phyloP scores from a whole-genome alignment of 2,113 vertebrate species.

The Spheniscus mendiculus region DNA sequence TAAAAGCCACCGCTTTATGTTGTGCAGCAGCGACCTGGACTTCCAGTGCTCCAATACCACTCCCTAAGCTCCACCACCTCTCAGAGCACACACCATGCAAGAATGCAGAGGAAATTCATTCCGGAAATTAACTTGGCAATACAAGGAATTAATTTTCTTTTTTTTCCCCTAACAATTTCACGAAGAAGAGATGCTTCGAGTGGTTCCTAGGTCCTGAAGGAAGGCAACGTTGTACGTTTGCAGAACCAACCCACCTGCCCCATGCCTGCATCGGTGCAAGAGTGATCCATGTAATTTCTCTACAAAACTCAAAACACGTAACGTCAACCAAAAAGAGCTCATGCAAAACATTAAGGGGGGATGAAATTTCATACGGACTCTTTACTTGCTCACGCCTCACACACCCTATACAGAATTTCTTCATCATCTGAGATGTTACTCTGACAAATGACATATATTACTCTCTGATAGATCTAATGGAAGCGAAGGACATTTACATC shows the following conservation, averaged over 20 bases:
- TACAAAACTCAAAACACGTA: neutral
- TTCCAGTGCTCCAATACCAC: neutral
- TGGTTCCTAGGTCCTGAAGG: neutral
- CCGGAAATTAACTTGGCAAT: neutral
- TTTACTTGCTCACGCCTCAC: neutral
- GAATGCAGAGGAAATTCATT: neutral
- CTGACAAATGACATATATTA: neutral
- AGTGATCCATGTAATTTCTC: neutral
- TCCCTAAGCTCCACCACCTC: neutral
- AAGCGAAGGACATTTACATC: slow-evolving; percentile 47
- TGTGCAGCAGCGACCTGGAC: neutral
- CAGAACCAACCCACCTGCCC: neutral
- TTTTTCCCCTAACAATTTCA: neutral
- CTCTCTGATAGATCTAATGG: slow-evolving; percentile 10
- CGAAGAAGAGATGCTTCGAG: neutral
- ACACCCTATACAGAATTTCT: neutral
- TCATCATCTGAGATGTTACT: neutral
- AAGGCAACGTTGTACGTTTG: neutral
- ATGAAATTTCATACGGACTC: neutral
- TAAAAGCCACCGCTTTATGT: neutral
- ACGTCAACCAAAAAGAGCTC: neutral
- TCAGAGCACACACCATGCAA: fast-evolving
- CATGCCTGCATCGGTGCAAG: neutral
- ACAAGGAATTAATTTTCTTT: neutral
- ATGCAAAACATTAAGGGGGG: neutral